phyloP scores from a whole-genome alignment of 2,888 invertebrate species.

The Euplexia lucipara region DNA sequence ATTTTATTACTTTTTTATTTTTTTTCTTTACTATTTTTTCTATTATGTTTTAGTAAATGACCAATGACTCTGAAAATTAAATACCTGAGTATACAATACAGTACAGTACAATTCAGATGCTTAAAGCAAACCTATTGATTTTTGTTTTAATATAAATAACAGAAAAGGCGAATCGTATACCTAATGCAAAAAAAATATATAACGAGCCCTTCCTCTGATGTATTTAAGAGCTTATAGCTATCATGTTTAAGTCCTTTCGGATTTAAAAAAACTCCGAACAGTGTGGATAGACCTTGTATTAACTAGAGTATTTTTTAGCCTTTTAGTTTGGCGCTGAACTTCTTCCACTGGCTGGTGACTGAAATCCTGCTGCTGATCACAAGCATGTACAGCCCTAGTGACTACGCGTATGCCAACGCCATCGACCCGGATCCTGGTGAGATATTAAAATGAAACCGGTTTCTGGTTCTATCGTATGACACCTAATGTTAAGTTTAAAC shows the following conservation, averaged over 20 bases:
- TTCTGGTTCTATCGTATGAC: conserved; percentile 5
- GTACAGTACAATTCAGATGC: too few species aligned
- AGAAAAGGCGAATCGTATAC: neutral
- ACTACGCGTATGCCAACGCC: conserved; percentile 71
- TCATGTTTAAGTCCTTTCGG: too few species aligned
- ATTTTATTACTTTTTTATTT: too few species aligned
- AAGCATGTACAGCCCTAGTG: conserved; percentile 74
- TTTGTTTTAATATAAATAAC: too few species aligned
- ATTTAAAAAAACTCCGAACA: neutral
- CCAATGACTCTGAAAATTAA: too few species aligned
- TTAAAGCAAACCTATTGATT: too few species aligned
- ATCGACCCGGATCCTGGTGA: conserved; percentile 71
- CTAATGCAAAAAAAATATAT: too few species aligned
- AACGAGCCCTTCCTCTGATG: too few species aligned
- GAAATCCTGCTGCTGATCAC: conserved; percentile 77
- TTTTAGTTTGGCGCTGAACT: conserved; percentile 75
- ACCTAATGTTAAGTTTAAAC: neutral
- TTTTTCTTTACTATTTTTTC: too few species aligned
- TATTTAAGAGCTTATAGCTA: neutral
- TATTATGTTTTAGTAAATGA: too few species aligned
- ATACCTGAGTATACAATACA: too few species aligned
- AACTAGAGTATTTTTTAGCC: conserved; percentile 74
- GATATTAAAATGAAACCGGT: conserved; percentile 30
- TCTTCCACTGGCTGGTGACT: conserved; percentile 81
- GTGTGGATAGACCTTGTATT: neutral